Percentiles rank a stretch among this genome's conserved stretches.
phyloP scores from a whole-genome alignment of 1,140 invertebrate species.

The Linepithema humile region DNA sequence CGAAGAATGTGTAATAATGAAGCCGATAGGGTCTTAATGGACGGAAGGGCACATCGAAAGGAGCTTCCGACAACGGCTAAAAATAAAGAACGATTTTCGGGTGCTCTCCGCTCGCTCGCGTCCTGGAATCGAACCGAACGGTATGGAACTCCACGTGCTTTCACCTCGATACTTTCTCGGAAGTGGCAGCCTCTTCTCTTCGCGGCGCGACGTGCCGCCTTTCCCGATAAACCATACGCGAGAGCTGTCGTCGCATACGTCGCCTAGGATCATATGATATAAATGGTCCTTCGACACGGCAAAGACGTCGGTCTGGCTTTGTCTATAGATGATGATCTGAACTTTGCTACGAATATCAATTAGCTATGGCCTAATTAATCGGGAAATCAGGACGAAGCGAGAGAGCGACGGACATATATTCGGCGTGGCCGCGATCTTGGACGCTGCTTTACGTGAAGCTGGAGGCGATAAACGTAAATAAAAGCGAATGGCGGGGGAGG shows the following conservation, averaged over 20 bases:
- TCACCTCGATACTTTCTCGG: conserved; percentile 60
- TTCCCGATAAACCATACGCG: conserved; percentile 17
- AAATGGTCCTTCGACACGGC: not conserved
- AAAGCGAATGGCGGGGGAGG: conserved; percentile 4
- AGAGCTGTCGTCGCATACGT: not conserved
- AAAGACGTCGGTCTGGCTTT: not conserved
- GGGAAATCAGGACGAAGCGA: not conserved
- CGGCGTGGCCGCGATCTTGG: not conserved
- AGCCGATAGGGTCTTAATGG: conserved; percentile 3
- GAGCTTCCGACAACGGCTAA: conserved; percentile 3
- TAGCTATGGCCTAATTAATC: not conserved
- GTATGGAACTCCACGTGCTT: conserved; percentile 58
- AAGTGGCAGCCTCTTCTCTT: conserved; percentile 1
- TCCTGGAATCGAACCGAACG: conserved; percentile 25
- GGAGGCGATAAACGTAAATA: conserved; percentile 35
- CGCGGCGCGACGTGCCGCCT: conserved; percentile 3
- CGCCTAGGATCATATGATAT: not conserved
- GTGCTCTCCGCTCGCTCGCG: not conserved
- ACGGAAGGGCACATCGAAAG: conserved; percentile 23
- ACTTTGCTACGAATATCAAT: conserved; percentile 14
- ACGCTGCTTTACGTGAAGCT: conserved; percentile 8
- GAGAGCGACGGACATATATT: conserved; percentile 9
- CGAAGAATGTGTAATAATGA: conserved; percentile 51
- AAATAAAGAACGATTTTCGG: conserved; percentile 28
- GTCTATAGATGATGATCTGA: not conserved